Evolutionary conservation across 2,797 vertebrate genomes (phyloP).

Genomic region (Limosa lapponica): DNA sequence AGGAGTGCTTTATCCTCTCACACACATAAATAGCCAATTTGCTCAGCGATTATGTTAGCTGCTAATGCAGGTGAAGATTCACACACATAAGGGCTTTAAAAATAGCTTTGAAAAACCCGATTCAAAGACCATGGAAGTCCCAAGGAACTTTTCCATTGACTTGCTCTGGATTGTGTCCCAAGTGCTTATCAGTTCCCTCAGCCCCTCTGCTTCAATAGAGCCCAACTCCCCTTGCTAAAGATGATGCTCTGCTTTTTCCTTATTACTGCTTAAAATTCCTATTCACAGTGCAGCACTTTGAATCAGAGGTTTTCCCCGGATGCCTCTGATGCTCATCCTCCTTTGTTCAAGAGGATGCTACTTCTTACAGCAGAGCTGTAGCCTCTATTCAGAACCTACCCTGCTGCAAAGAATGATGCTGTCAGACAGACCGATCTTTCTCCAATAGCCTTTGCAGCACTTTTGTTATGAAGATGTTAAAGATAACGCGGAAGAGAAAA

Average conservation of each 20-base stretch:
- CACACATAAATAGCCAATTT: background rate
- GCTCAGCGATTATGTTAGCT: background rate
- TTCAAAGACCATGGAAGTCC: background rate
- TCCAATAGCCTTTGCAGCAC: conserved; percentile 39
- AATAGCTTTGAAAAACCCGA: background rate
- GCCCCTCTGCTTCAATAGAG: background rate
- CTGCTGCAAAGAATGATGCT: conserved; percentile 41
- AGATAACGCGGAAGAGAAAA: conserved; percentile 49
- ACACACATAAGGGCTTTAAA: background rate
- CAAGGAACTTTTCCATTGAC: background rate
- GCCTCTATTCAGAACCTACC: conserved; percentile 31
- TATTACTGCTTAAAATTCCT: conserved; percentile 17
- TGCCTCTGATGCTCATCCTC: conserved; percentile 62
- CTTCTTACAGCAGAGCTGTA: background rate
- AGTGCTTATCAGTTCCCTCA: background rate
- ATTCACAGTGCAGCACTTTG: conserved; percentile 41
- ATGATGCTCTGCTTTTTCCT: background rate
- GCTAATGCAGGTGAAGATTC: background rate
- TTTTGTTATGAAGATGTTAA: conserved; percentile 57
- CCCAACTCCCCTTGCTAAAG: background rate
- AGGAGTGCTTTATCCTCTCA: background rate
- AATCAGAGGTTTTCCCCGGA: conserved; percentile 48
- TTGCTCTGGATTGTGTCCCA: background rate
- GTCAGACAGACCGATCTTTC: conserved; percentile 53
- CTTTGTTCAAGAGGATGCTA: conserved; percentile 42